These are phyloP conservation scores for Drosophila algonquin DNA, from an alignment of 2,888 invertebrate species.

Conservation along the genomic window DNA sequence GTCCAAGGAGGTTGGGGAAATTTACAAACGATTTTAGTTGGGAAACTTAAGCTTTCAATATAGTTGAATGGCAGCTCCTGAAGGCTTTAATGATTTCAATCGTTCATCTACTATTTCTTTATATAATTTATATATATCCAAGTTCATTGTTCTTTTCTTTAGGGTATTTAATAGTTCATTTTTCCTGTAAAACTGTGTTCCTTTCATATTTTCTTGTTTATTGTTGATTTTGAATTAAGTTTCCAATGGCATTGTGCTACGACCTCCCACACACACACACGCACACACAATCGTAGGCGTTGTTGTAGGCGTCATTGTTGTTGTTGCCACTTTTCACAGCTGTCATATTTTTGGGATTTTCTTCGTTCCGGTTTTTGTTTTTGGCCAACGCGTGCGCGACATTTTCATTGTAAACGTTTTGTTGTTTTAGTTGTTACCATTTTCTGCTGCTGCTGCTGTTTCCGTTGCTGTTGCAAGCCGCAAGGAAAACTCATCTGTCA, in stretches of 20 bases:
- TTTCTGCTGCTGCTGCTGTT: constrained; percentile 23
- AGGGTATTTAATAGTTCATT: constrained; percentile 10
- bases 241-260: constrained; percentile 45
- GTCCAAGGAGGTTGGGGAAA: neutral
- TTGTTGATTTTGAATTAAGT: constrained; percentile 76
- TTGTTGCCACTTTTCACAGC: constrained; percentile 62
- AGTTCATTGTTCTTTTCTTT: too few relatives aligned
- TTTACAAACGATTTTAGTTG: neutral
- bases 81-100: too few relatives aligned
- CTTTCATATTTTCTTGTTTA: constrained; percentile 29
- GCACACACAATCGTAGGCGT: constrained; percentile 1
- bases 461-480: constrained; percentile 25
- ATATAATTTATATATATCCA: too few relatives aligned
- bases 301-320: constrained; percentile 41
- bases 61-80: neutral
- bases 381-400: constrained; percentile 64
- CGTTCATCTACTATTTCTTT: too few relatives aligned
- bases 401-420: constrained; percentile 74
- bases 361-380: constrained; percentile 39
- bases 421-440: constrained; percentile 40
- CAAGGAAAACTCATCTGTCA: constrained; percentile 72
- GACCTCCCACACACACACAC: constrained; percentile 21
- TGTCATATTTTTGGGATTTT: constrained; percentile 50
- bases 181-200: neutral
- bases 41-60: neutral